A percentile compares a stretch with the other conserved stretches of the same genome.
These are phyloP conservation scores for Mesocentrotus franciscanus DNA, from an alignment of 53 echinoderm and acorn worm species.

Conservation along the genomic window DNA sequence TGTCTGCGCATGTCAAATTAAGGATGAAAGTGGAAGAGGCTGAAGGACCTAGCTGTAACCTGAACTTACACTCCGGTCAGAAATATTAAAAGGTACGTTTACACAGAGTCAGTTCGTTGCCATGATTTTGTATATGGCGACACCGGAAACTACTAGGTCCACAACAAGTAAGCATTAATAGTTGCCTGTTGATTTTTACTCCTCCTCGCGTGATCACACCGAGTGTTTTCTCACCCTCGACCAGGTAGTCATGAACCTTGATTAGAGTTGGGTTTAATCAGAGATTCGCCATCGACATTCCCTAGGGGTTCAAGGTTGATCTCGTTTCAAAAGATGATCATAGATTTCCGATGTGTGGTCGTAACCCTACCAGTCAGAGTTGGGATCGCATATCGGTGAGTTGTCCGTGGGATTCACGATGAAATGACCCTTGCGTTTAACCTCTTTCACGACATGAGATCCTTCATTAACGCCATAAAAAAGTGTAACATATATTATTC, in stretches of 20 bases:
- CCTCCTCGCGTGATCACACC: background rate
- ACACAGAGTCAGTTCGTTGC: no score
- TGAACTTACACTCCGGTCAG: no score
- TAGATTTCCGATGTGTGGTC: background rate
- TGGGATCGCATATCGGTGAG: background rate
- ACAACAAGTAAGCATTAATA: background rate
- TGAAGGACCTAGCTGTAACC: no score
- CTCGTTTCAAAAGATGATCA: constrained; percentile 44
- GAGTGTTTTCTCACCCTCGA: background rate
- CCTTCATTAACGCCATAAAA: no score
- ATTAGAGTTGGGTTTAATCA: constrained; percentile 17
- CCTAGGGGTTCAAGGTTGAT: constrained; percentile 24
- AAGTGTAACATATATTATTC: no score
- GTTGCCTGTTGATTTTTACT: background rate
- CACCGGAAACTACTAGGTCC: no score
- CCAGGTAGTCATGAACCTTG: background rate
- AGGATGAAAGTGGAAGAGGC: no score
- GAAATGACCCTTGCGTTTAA: background rate
- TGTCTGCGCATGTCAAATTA: no score
- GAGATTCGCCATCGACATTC: background rate
- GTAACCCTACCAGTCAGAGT: background rate
- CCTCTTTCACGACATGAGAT: background rate
- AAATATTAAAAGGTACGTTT: no score
- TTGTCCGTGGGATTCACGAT: background rate
- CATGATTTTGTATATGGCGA: no score